A percentile compares a stretch with the other conserved stretches of the same genome.
Conservation (phyloP, 2,797 vertebrate genomes). For the Xenentodon cancila region DNA sequence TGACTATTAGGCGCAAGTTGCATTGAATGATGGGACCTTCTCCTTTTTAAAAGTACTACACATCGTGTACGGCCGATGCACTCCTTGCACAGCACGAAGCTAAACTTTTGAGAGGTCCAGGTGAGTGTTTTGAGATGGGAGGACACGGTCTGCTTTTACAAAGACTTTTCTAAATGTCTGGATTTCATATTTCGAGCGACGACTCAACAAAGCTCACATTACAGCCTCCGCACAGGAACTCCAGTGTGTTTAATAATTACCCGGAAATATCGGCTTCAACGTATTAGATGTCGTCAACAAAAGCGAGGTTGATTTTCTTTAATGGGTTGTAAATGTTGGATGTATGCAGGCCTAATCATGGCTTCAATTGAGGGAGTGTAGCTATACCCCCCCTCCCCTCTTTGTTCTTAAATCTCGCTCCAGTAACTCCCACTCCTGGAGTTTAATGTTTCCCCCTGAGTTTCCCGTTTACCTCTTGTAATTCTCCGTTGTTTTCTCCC, state of each 20-base stretch:
- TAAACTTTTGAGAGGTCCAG: neutral
- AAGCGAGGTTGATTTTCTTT: no score
- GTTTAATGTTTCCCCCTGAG: no score
- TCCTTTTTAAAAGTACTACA: neutral
- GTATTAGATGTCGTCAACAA: neutral
- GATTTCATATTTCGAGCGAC: slow-evolving; percentile 30
- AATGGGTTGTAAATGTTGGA: no score
- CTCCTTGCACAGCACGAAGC: neutral
- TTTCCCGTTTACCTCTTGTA: no score
- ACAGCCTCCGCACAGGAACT: slow-evolving; percentile 19
- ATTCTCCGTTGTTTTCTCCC: slow-evolving; percentile 27
- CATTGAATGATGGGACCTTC: slow-evolving; percentile 15
- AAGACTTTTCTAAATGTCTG: slow-evolving; percentile 5
- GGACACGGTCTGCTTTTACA: slow-evolving; percentile 7
- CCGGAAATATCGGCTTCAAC: slow-evolving; percentile 5
- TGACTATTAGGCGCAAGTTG: slow-evolving; percentile 31
- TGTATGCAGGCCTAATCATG: no score
- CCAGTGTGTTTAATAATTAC: slow-evolving; percentile 21
- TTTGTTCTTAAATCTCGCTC: slow-evolving; percentile 10
- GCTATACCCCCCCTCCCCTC: neutral
- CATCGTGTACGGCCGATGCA: neutral
- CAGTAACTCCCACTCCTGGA: slow-evolving; percentile 10
- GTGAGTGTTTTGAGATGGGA: neutral
- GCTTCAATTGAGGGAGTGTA: no score
- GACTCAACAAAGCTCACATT: slow-evolving; percentile 29